Evolutionary conservation across 2,113 vertebrate species (phyloP).

Genomic region (Grammomys dolichurus): DNA sequence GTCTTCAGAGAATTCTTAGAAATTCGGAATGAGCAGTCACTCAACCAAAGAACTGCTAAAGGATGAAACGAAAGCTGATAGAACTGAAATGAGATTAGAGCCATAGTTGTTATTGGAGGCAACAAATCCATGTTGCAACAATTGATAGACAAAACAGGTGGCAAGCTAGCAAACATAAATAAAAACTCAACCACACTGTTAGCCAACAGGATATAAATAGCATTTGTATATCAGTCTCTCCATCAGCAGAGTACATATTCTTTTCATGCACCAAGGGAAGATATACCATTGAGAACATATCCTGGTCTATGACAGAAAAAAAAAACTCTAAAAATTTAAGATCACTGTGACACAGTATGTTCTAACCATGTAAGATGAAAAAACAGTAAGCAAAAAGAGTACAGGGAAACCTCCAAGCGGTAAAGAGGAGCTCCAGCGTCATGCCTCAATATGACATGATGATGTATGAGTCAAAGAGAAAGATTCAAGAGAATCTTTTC

Average conservation of each 20-base stretch:
- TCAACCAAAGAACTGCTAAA: background rate
- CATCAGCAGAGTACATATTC: background rate
- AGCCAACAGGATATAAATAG: background rate
- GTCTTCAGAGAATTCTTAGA: background rate
- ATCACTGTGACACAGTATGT: background rate
- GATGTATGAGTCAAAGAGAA: background rate
- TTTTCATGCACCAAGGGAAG: background rate
- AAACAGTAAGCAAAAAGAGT: background rate
- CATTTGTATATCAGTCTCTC: background rate
- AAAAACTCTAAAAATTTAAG: background rate
- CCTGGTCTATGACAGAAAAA: background rate
- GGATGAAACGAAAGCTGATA: background rate
- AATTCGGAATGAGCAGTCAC: background rate
- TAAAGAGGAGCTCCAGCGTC: background rate
- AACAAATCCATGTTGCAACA: background rate
- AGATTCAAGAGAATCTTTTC: background rate
- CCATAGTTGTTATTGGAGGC: background rate
- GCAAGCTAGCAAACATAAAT: background rate
- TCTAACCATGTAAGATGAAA: background rate
- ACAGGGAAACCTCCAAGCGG: background rate
- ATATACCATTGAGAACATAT: background rate
- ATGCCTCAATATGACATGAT: background rate
- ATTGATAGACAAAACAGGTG: background rate
- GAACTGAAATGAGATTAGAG: background rate
- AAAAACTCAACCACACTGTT: background rate